Evolutionary conservation across 53 echinoderm and acorn worm species (phyloP).

Genomic region (Holothuria leucospilota): DNA sequence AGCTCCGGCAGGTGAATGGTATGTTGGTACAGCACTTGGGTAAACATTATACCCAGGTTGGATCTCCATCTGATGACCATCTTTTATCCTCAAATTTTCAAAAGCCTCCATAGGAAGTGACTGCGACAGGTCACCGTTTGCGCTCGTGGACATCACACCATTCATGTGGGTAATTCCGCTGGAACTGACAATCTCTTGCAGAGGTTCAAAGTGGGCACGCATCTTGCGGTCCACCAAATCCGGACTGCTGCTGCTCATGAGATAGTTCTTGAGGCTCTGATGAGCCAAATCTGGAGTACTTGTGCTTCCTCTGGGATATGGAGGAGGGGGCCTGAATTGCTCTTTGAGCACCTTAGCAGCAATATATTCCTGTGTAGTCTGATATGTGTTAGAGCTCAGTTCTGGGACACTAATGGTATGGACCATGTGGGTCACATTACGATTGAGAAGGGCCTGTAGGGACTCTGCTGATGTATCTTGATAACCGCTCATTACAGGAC

Average conservation of each 20-base stretch:
- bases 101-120: slow-evolving; percentile 92
- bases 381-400: slow-evolving; percentile 81
- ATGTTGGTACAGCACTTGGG: slow-evolving; percentile 27
- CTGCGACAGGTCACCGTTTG: slow-evolving; percentile 77
- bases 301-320: slow-evolving; percentile 92
- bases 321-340: slow-evolving; percentile 91
- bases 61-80: background rate
- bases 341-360: slow-evolving; percentile 92
- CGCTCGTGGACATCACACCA: slow-evolving; percentile 67
- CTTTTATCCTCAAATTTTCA: slow-evolving; percentile 74
- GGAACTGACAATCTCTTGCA: slow-evolving; percentile 67
- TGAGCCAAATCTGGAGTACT: slow-evolving; percentile 95
- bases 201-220: slow-evolving; percentile 73
- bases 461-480: slow-evolving; percentile 82
- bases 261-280: slow-evolving; percentile 78
- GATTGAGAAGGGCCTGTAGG: slow-evolving; percentile 75
- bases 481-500: slow-evolving; percentile 57
- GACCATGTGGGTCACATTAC: slow-evolving; percentile 71
- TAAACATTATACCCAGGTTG: slow-evolving; percentile 35
- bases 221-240: slow-evolving; percentile 87
- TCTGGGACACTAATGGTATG: slow-evolving; percentile 97
- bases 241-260: slow-evolving; percentile 94
- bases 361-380: slow-evolving; percentile 92
- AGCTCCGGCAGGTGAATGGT: slow-evolving; percentile 37
- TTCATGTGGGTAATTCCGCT: slow-evolving; percentile 44